A percentile compares a stretch with the other conserved stretches of the same genome.
These are phyloP conservation scores for Metopia argyrocephala DNA, from an alignment of 2,888 invertebrate species.

Conservation along the genomic window DNA sequence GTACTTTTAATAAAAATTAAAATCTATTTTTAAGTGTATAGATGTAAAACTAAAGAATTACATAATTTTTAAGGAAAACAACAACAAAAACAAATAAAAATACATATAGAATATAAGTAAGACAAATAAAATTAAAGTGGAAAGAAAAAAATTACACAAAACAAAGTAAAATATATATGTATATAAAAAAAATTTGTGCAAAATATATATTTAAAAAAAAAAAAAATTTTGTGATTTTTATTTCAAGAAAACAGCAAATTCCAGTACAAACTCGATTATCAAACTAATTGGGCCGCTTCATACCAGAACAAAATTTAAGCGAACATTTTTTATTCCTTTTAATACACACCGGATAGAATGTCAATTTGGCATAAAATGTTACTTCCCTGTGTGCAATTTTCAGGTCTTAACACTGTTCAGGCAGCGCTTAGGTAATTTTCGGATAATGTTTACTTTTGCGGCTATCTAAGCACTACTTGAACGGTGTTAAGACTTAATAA, in stretches of 20 bases:
- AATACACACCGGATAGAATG: no score
- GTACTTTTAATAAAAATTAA: conserved; percentile 34
- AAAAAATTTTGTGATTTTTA: neutral
- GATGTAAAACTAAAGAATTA: conserved; percentile 33
- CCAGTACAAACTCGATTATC: no score
- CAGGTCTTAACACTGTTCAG: no score
- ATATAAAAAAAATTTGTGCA: conserved; percentile 55
- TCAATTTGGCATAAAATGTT: no score
- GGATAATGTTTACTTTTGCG: no score
- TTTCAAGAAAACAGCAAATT: neutral
- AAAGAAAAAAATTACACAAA: conserved; percentile 45
- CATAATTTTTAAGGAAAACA: conserved; percentile 11
- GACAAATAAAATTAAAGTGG: neutral
- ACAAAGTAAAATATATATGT: conserved; percentile 41
- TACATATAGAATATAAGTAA: conserved; percentile 44
- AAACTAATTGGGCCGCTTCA: no score
- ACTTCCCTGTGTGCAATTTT: no score
- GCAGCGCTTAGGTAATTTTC: no score
- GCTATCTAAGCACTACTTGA: no score
- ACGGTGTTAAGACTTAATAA: no score
- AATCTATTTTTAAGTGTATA: conserved; percentile 21
- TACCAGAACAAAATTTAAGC: no score
- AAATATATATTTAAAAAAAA: conserved; percentile 57
- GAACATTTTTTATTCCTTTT: no score
- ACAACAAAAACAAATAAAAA: conserved; percentile 34